Evolutionary conservation across 2,113 vertebrate species (phyloP).

Genomic region (Columba janthina): DNA sequence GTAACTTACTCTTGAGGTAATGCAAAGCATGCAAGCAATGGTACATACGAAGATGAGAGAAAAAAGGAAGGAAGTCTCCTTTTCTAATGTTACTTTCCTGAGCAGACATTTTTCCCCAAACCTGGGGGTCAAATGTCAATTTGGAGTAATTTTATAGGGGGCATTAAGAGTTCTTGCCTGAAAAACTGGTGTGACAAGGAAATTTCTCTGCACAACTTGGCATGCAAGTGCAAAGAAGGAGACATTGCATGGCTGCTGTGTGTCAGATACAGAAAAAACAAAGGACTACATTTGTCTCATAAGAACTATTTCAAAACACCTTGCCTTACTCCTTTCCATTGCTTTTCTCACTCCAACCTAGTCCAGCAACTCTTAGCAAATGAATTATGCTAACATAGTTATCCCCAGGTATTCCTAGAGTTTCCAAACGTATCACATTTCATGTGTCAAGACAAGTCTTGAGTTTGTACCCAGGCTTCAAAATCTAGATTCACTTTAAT

Average conservation of each 20-base stretch:
- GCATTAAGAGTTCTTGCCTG: not conserved
- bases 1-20: not conserved
- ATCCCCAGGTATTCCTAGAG: not conserved
- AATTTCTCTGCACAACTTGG: not conserved
- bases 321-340: not conserved
- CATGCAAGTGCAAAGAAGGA: not conserved
- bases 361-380: not conserved
- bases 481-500: not conserved
- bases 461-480: not conserved
- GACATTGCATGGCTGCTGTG: not conserved
- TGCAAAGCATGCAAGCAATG: not conserved
- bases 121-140: fast-evolving
- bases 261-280: not conserved
- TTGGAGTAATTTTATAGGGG: not conserved
- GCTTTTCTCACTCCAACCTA: not conserved
- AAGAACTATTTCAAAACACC: not conserved
- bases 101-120: not conserved
- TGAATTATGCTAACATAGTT: not conserved
- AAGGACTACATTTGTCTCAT: not conserved
- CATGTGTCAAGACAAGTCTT: not conserved
- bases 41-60: not conserved
- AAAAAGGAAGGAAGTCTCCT: not conserved
- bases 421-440: not conserved
- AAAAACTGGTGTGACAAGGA: not conserved
- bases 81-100: not conserved